phyloP scores from a whole-genome alignment of 2,888 invertebrate genomes.

The Pyralis farinalis region DNA sequence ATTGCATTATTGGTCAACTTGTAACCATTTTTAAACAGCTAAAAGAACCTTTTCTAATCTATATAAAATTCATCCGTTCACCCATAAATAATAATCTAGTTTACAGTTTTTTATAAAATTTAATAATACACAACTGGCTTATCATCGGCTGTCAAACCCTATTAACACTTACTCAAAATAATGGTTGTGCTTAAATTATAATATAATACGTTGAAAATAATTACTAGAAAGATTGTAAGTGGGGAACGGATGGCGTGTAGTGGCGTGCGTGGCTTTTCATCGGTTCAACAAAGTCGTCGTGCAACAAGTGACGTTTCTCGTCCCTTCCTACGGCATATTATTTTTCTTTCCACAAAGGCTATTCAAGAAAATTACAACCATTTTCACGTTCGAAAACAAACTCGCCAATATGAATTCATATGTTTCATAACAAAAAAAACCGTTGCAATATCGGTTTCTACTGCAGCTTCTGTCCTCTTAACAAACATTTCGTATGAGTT shows the following conservation, averaged over 20 bases:
- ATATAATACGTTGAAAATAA: constrained; percentile 39
- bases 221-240: constrained; percentile 56
- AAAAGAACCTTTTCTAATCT: too few species aligned
- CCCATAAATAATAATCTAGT: too few species aligned
- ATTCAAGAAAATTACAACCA: background rate
- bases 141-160: constrained; percentile 8
- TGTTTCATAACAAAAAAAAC: background rate
- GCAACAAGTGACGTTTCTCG: constrained; percentile 72
- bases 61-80: too few species aligned
- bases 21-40: too few species aligned
- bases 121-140: background rate
- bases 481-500: constrained; percentile 68
- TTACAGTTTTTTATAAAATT: too few species aligned
- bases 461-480: constrained; percentile 51
- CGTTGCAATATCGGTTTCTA: constrained; percentile 26
- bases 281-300: constrained; percentile 64
- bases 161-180: constrained; percentile 11
- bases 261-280: constrained; percentile 72
- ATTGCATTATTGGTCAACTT: too few species aligned
- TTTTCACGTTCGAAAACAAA: background rate
- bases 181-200: constrained; percentile 20
- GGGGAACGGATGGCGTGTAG: constrained; percentile 56
- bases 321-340: constrained; percentile 44
- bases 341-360: constrained; percentile 15
- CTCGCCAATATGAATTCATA: background rate